Percentiles rank a stretch among this genome's conserved stretches.
Evolutionary conservation across 2,113 vertebrate species (phyloP).

Genomic region (Gymnobelideus leadbeateri): DNA sequence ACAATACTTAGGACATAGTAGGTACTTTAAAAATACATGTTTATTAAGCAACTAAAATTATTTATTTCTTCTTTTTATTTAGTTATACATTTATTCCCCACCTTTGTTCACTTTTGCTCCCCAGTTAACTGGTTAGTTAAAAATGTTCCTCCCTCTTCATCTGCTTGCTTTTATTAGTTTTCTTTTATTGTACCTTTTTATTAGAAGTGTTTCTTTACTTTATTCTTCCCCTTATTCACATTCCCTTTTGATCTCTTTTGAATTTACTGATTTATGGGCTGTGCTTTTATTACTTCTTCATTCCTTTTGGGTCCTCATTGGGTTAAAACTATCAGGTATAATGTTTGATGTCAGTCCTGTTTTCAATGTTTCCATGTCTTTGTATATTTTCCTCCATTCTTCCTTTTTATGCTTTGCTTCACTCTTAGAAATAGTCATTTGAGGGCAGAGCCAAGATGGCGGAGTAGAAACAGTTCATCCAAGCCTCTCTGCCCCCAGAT

Average conservation of each 20-base stretch:
- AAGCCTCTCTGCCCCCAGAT: too few species aligned
- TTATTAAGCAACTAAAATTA: too few species aligned
- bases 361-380: neutral
- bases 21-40: too few species aligned
- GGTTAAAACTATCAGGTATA: neutral
- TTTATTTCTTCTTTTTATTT: too few species aligned
- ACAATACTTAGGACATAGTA: too few species aligned
- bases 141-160: neutral
- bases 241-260: neutral
- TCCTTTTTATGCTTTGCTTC: neutral
- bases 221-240: neutral
- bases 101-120: too few species aligned
- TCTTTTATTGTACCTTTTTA: neutral
- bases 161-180: neutral
- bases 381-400: neutral
- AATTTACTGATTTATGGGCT: too few species aligned
- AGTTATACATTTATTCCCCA: too few species aligned
- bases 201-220: neutral
- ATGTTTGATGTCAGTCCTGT: neutral
- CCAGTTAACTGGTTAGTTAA: neutral
- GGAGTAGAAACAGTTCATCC: too few species aligned
- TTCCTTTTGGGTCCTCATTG: neutral
- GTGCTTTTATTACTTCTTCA: neutral
- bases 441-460: too few species aligned
- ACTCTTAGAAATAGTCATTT: neutral